Conservation (phyloP, 2,888 invertebrate species). For the Creontiades dilutus region DNA sequence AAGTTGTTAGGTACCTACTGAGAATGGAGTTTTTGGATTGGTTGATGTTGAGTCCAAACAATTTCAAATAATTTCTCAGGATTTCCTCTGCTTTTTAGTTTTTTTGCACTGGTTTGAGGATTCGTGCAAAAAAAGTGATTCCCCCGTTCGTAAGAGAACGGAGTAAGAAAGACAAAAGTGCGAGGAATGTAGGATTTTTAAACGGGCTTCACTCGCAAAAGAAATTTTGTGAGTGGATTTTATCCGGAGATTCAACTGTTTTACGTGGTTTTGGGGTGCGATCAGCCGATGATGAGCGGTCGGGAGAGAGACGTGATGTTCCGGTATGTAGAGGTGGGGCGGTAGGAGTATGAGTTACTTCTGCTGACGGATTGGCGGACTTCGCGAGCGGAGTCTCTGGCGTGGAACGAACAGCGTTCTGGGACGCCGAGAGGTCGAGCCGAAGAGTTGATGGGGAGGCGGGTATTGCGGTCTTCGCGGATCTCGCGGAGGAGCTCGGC, state of each 20-base stretch:
- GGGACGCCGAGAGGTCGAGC: constrained; percentile 79
- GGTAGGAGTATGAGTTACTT: constrained; percentile 66
- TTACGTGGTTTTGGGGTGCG: not conserved
- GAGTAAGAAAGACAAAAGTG: not conserved
- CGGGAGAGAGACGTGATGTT: constrained; percentile 75
- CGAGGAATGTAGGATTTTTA: not conserved
- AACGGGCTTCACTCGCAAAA: too few species aligned
- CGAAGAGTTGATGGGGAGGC: constrained; percentile 80
- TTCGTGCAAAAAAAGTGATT: not conserved
- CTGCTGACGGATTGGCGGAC: constrained; percentile 45
- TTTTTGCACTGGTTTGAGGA: not conserved
- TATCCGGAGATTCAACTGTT: too few species aligned
- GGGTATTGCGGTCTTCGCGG: constrained; percentile 67
- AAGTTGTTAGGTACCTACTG: not conserved
- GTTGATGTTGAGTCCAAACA: not conserved
- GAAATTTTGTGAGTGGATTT: too few species aligned
- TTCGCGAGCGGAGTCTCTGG: constrained; percentile 41
- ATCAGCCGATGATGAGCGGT: constrained; percentile 75
- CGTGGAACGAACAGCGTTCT: constrained; percentile 52
- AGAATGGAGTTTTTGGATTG: not conserved
- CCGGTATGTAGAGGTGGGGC: constrained; percentile 66
- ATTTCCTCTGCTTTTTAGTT: not conserved
- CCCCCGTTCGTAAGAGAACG: not conserved
- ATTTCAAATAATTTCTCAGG: not conserved
- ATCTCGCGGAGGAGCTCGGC: constrained; percentile 72